Evolutionary conservation across 2,888 invertebrate species (phyloP), one percentile per base, ranked within the genome.

Genomic region (Zootermopsis nevadensis): DNA sequence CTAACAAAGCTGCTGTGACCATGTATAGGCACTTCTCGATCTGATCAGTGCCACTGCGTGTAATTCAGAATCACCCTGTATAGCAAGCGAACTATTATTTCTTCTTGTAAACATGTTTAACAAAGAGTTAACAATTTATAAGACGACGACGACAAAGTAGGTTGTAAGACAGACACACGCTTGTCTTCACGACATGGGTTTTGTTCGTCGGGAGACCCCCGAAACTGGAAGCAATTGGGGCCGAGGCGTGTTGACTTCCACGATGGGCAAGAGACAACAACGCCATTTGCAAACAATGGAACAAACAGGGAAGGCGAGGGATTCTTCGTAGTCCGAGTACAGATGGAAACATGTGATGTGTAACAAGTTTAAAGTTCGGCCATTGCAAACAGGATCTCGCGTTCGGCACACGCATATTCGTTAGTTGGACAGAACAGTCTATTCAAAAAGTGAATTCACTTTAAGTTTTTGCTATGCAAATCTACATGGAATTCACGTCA

Each of bases 281-380:
- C 30, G 66, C 69, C 69, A 69, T 69, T 69, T 69, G 69, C 69
- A 69, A 69, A 69, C 69, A 69, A 69, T 69, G 33, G 69, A 60
- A 12, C 60, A 4, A n/a, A 4, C n/a, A n/a, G 8, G 60, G 27
- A 4, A n/a, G n/a, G n/a, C 10, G 60, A 27, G n/a, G n/a, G 2
- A 10, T n/a, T 60, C 8, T n/a, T 60, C n/a, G n/a, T 27, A 12
- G 27, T 60, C 6, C 12, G 0, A 1, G 60, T 60, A 60, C 60
- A 60, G 60, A 60, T 27, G n/a, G 27, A 27, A 60, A 60, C n/a
- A 7, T 60, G 6, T 60, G 2, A 27, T 12, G 60, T 60, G 55
- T 55, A 55, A 55, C 55, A 55, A 6, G 27, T 27, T 8, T 0
- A 60, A 19, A 19, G 19, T 48, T 48, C 48, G 19, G 38, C 15